Evolutionary conservation across 2,113 vertebrate species (phyloP).

Genomic region (Sceloporus tristichus): DNA sequence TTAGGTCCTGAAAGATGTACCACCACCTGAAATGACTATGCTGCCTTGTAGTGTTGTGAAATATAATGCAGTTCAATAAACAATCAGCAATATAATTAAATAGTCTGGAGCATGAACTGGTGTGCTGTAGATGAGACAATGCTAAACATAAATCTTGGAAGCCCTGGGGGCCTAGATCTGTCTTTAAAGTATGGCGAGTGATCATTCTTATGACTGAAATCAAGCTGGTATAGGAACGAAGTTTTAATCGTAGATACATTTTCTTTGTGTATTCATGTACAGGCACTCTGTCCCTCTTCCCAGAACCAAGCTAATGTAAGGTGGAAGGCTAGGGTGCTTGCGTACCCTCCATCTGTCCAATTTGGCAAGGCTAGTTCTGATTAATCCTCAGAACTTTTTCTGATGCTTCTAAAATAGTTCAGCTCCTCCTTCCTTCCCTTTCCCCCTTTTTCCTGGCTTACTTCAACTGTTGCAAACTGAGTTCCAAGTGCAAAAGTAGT

Average conservation of each 20-base stretch:
- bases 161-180: not conserved
- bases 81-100: not conserved
- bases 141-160: not conserved
- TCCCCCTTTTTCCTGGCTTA: no score
- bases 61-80: not conserved
- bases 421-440: no score
- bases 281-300: no score
- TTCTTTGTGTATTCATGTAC: not conserved
- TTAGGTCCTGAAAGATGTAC: not conserved
- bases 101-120: not conserved
- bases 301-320: constrained; percentile 1
- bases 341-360: no score
- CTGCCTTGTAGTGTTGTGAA: not conserved
- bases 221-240: not conserved
- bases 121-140: not conserved
- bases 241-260: not conserved
- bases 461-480: no score
- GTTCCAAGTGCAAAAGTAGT: no score
- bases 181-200: not conserved
- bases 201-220: not conserved
- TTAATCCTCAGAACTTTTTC: no score
- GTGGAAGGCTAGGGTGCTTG: not conserved
- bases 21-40: not conserved
- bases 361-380: no score
- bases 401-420: no score